A percentile compares a stretch with the other conserved stretches of the same genome.
phyloP scores from a whole-genome alignment of 2,888 invertebrate genomes.

The Melitaea athalia region DNA sequence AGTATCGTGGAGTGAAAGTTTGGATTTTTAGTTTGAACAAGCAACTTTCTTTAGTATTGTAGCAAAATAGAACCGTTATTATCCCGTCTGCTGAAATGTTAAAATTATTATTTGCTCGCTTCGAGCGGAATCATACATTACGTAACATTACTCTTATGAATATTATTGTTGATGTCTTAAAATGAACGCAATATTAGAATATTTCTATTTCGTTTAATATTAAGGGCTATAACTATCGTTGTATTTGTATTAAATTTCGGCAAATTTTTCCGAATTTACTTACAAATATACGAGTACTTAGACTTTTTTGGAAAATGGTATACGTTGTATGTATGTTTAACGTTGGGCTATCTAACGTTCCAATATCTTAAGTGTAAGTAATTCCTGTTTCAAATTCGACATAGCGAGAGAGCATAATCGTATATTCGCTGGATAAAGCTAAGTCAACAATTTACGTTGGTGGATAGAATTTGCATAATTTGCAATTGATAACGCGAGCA shows the following conservation, averaged over 20 bases:
- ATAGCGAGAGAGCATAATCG: constrained; percentile 33
- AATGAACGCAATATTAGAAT: too few relatives aligned
- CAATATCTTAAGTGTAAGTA: constrained; percentile 30
- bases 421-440: constrained; percentile 43
- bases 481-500: constrained; percentile 51
- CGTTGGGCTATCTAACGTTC: constrained; percentile 8
- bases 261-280: not conserved
- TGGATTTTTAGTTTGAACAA: constrained; percentile 18
- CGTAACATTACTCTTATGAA: not conserved
- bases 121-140: not conserved
- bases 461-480: constrained; percentile 53
- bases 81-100: constrained; percentile 2
- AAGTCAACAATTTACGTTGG: constrained; percentile 50
- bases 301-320: not conserved
- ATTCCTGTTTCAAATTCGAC: constrained; percentile 37
- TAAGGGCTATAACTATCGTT: not conserved
- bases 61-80: constrained; percentile 18
- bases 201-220: not conserved
- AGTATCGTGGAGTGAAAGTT: constrained; percentile 20
- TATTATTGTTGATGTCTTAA: not conserved
- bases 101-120: not conserved
- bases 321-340: not conserved
- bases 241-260: not conserved
- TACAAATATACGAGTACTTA: not conserved
- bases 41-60: constrained; percentile 14